Percentiles rank a stretch among this genome's conserved stretches.
phyloP scores from a whole-genome alignment of 2,888 invertebrate species.

The Oscheius sp. region DNA sequence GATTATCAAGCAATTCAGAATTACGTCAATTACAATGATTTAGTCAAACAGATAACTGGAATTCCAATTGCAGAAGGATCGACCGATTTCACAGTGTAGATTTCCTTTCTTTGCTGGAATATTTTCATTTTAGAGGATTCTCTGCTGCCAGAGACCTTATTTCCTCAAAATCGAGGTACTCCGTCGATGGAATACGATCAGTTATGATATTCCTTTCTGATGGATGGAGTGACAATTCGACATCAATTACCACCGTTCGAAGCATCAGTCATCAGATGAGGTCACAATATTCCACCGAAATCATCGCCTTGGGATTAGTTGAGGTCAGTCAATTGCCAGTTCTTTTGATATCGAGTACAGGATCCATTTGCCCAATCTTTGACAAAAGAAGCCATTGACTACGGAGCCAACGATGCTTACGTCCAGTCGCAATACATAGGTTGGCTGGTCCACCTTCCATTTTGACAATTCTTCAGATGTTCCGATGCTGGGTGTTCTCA shows the following conservation, averaged over 20 bases:
- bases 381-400: conserved; percentile 37
- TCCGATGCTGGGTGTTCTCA: background rate
- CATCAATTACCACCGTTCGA: background rate
- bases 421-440: conserved; percentile 28
- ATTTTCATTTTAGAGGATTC: conserved; percentile 33
- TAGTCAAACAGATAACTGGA: background rate
- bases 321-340: background rate
- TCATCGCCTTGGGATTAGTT: conserved; percentile 27
- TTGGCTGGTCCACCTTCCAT: background rate
- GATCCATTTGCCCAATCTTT: background rate
- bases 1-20: background rate
- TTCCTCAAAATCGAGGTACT: conserved; percentile 4
- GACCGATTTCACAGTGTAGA: conserved; percentile 31
- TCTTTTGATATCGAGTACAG: no score
- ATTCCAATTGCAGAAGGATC: conserved; percentile 6
- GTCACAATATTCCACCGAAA: conserved; percentile 24
- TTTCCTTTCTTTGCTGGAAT: background rate
- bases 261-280: conserved; percentile 24
- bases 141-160: conserved; percentile 20
- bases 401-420: conserved; percentile 19
- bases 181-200: conserved; percentile 21
- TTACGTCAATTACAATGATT: conserved; percentile 5
- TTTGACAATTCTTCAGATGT: conserved; percentile 27
- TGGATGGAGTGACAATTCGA: conserved; percentile 10
- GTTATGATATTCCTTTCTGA: conserved; percentile 34